Base-by-base conservation (phyloP, 2,113 vertebrate species). In the Nycticorax nycticorax region DNA sequence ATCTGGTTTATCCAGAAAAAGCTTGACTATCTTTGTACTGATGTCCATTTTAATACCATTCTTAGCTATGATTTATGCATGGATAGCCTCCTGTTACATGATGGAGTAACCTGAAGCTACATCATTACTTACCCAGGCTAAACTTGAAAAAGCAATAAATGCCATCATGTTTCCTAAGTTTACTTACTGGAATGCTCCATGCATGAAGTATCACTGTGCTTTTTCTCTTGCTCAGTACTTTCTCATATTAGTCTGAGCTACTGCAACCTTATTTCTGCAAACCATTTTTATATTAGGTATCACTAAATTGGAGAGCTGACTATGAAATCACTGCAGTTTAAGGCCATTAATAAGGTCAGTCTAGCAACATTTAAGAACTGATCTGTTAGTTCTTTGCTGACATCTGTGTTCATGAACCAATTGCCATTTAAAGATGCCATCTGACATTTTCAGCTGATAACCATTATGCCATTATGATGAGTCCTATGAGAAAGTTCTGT, bases 371-470 rank as follows among this genome's bases (percentile, higher is more conserved):
- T 92, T 94, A 86, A 89, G 79, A 78, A 67, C 27, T 72, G 83
- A 78, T 92, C 68, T 81, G 55, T 81, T 81, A 94, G 88, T 43
- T 83, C 91, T 93, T 94, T 89, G 92, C 88, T 96, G 92, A 95
- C 60, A 56, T 81, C 92, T 92, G 30, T 94, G 64, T 92, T 96
- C 93, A 89, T 63, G 77, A 90, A 81, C 76, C 76, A 87, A 71
- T 64, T 94, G 69, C 76, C 89, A 84, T 94, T 95, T 96, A 92
- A 94, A 93, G 68, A 91, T 80, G n/a, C 33, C 79, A 92, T 92
- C 69, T 96, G 96, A 93, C 76, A 87, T 95, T 96, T 92, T 93
- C 91, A 50, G 26, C 45, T 87, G 73, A 89, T 91, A 93, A 55
- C 39, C 27, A 20, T 86, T 86, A 83, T 52, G 26, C 26, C 64